Evolutionary conservation across 1,140 invertebrate genomes (phyloP), one percentile per base, ranked within the genome.

Genomic region (Triops cancriformis): DNA sequence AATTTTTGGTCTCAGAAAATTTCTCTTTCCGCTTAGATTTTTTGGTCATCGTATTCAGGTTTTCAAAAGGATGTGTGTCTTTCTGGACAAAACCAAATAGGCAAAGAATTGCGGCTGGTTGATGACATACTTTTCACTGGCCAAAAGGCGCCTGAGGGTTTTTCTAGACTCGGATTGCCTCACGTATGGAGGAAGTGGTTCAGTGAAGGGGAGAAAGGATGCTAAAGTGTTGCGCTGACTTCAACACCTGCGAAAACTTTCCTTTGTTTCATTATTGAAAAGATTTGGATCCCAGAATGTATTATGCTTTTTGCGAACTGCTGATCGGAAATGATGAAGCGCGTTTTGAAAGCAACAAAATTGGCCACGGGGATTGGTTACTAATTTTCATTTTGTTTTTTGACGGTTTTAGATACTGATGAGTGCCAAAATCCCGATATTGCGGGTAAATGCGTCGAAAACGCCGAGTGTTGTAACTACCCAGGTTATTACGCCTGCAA

Each of bases 401-500:
- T 80, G 80, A 76, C 80, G 80, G 79, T 85, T 85, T 31, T 84
- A 97, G 95, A 97, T 87, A 95, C 97, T 84, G 92, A 97, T 85
- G 95, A 97, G 87, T 97, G 95, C 84, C 90, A 93, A 82, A 92
- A 95, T 86, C 94, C 94, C 75, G 85, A 86, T 73, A 87, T 96
- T 79, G 89, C 92, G 72, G 88, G 90, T 41, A 88, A 92, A 82
- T 97, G 95, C 85, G 94, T 95, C 45, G 88, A 91, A 83, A 96
- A 97, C 85, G 93, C 95, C 11, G 94, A 96, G 84, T 97, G 95
- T 85, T 97, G 95, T 82, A 97, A 98, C 87, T 86, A 97, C 80
- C 95, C 95, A 37, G 92, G 94, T 77, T 93, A 96, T 87, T 97
- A 94, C 85, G 89, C 95, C 76, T 98, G 95, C 87, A 96, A 96